Evolutionary conservation across 2,888 invertebrate species (phyloP), one percentile per base, ranked within the genome.

Genomic region (Lottia gigantea): DNA sequence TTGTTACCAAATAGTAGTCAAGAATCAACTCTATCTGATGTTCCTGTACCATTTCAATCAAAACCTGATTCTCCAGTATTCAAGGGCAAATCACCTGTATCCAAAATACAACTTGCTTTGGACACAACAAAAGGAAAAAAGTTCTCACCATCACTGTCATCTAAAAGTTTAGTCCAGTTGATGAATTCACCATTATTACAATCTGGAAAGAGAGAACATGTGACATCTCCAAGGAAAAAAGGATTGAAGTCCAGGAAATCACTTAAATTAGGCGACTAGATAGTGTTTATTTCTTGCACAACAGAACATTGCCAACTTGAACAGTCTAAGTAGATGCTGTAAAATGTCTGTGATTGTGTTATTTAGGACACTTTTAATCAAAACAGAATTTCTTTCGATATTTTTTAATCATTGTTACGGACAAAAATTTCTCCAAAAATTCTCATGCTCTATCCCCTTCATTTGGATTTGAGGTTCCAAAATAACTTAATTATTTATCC

Each of bases 101-200:
- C 62, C n/a, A 46, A 19, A 61, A 46, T 26, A 31, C 26, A 31
- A 40, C 61, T 65, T 25, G 26, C 31, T 2, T 16, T 45, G 49
- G 62, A 67, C 23, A 78, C 80, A 11, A 77, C 79, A 14, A 67
- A 64, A 19, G 65, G 67, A 8, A 76, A 74, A 66, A 81, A 82
- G 64, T 83, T 73, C 68, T 83, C 84, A 3, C 84, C 82, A 8
- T 77, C 68, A 71, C 79, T 84, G 0, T 80, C 82, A 1, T 80
- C 81, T 4, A 78, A 78, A 67, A 82, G 83, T 71, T 75, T 84
- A 26, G 77, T 81, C 72, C 81, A 81, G 68, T 71, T 84, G 19
- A 83, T 84, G 71, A 79, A 81, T 69, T 84, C 84, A 15, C 84
- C 84, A 14, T 66, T 84, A 11, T 63, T 84, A 23, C 72, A 71